These are phyloP conservation scores for Orthosia incerta DNA, from an alignment of 2,888 invertebrate genomes.

Conservation along the genomic window DNA sequence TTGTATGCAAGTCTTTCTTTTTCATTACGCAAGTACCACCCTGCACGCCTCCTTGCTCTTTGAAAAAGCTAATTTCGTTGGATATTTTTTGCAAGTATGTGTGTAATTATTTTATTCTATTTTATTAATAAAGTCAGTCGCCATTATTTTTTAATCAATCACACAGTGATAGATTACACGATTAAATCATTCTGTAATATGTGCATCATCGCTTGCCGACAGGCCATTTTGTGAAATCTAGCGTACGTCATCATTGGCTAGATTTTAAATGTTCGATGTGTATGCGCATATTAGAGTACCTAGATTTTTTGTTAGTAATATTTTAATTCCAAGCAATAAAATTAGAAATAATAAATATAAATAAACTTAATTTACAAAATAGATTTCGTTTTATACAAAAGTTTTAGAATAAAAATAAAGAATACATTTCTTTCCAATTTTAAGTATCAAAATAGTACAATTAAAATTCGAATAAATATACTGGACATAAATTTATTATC, in stretches of 20 bases:
- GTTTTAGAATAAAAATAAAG: background rate
- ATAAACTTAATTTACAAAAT: slow-evolving; percentile 23
- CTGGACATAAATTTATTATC: background rate
- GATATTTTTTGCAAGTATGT: background rate
- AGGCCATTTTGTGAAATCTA: slow-evolving; percentile 52
- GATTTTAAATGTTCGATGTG: slow-evolving; percentile 54
- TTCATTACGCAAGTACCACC: too few relatives aligned
- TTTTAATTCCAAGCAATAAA: slow-evolving; percentile 21
- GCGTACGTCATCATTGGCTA: slow-evolving; percentile 15
- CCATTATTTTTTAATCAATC: slow-evolving; percentile 37
- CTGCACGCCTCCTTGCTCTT: background rate
- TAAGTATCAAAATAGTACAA: background rate
- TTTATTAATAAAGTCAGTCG: slow-evolving; percentile 42
- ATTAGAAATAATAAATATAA: slow-evolving; percentile 14
- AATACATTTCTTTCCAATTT: background rate
- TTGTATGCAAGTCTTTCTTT: too few relatives aligned
- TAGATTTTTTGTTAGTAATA: slow-evolving; percentile 46
- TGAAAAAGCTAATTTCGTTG: background rate
- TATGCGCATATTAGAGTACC: slow-evolving; percentile 64
- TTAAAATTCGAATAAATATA: slow-evolving; percentile 5
- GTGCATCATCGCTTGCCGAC: slow-evolving; percentile 51
- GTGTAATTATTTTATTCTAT: background rate
- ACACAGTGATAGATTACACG: slow-evolving; percentile 51
- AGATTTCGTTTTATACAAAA: slow-evolving; percentile 10
- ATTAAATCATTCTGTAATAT: slow-evolving; percentile 60